Percentiles rank a stretch among this genome's conserved stretches.
Conservation (phyloP, 2,888 invertebrate species). For the Apodemia zela region DNA sequence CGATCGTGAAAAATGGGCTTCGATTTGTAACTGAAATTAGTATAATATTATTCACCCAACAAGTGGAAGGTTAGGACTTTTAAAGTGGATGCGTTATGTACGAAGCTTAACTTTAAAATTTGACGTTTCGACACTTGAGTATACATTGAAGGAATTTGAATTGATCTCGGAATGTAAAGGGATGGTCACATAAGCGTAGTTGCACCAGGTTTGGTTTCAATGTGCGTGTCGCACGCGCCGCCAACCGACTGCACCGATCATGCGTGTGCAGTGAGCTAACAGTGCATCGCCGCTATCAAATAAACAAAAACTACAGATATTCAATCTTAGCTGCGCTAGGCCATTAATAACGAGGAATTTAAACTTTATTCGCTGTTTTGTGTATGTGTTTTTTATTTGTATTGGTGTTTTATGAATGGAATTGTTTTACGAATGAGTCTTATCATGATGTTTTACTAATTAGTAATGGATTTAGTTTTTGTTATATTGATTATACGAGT, state of each 20-base stretch:
- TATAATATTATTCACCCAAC: constrained; percentile 41
- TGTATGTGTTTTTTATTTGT: background rate
- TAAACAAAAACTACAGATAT: constrained; percentile 71
- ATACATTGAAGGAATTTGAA: constrained; percentile 5
- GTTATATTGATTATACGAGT: background rate
- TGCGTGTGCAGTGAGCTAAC: constrained; percentile 59
- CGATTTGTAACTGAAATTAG: constrained; percentile 58
- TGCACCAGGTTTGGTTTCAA: constrained; percentile 16
- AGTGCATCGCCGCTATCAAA: constrained; percentile 71
- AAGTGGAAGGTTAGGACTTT: constrained; percentile 52
- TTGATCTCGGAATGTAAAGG: constrained; percentile 32
- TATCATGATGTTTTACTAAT: background rate
- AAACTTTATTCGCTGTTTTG: constrained; percentile 3
- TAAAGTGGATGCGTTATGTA: constrained; percentile 13
- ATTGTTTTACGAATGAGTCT: background rate
- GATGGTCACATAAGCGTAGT: constrained; percentile 39
- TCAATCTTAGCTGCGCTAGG: constrained; percentile 47
- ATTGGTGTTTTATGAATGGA: background rate
- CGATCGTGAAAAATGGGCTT: constrained; percentile 66
- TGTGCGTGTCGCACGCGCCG: constrained; percentile 67
- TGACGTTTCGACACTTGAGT: constrained; percentile 41
- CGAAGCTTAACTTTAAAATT: constrained; percentile 17
- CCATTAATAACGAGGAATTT: constrained; percentile 17
- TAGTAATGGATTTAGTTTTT: background rate
- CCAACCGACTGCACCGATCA: constrained; percentile 58